A percentile compares a stretch with the other conserved stretches of the same genome.
Evolutionary conservation across 1,140 invertebrate genomes (phyloP).

Genomic region (Hyposmocoma kahamanoa): DNA sequence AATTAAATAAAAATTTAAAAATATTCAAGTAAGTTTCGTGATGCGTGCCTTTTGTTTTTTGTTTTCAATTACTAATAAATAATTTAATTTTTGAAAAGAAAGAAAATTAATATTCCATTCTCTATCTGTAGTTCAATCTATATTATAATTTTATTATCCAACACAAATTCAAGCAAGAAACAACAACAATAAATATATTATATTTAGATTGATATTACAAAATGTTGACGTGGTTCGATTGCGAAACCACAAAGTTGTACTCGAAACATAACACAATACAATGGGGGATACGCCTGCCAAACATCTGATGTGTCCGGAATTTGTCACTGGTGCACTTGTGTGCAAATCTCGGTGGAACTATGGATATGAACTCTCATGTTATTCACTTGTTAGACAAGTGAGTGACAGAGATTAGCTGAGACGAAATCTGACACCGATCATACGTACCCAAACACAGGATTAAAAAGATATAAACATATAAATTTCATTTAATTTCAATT

Average conservation of each 20-base stretch:
- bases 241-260: not conserved
- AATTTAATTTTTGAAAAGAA: too few relatives aligned
- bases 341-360: conserved; percentile 6
- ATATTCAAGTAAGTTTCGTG: too few relatives aligned
- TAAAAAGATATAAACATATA: not conserved
- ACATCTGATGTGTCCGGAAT: conserved; percentile 20
- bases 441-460: not conserved
- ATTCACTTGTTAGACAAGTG: not conserved
- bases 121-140: not conserved
- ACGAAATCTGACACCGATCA: too few relatives aligned
- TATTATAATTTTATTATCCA: not conserved
- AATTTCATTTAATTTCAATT: not conserved
- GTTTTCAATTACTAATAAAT: too few relatives aligned
- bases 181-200: not conserved
- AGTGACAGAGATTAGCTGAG: not conserved
- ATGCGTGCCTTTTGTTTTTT: too few relatives aligned
- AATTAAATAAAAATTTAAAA: too few relatives aligned
- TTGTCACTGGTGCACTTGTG: conserved; percentile 20
- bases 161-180: not conserved
- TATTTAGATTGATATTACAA: not conserved
- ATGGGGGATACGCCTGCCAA: conserved; percentile 5
- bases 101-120: too few relatives aligned
- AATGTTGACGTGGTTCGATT: not conserved
- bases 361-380: not conserved
- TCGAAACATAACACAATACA: conserved; percentile 3